These are phyloP conservation scores for Dryas iulia DNA, from an alignment of 1,140 invertebrate genomes.

Conservation along the genomic window DNA sequence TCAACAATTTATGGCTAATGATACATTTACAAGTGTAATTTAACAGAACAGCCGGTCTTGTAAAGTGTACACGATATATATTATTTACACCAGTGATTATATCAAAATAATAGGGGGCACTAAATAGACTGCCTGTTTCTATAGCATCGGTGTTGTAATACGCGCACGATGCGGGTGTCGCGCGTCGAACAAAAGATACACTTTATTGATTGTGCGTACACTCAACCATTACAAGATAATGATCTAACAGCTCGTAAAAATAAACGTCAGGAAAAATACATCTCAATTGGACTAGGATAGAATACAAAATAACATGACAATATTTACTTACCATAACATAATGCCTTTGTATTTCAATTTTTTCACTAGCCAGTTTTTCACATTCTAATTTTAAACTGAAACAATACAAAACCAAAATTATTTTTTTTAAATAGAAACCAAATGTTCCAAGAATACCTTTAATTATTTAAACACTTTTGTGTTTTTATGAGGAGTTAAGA, in stretches of 20 bases:
- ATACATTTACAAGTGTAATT: conserved; percentile 29
- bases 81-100: conserved; percentile 49
- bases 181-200: conserved; percentile 50
- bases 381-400: conserved; percentile 91
- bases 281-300: conserved; percentile 6
- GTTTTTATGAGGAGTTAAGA: no score
- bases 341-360: conserved; percentile 98
- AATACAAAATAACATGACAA: not conserved
- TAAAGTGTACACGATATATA: conserved; percentile 39
- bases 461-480: no score
- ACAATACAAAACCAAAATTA: conserved; percentile 59
- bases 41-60: conserved; percentile 38
- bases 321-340: conserved; percentile 94
- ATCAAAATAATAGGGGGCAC: conserved; percentile 44
- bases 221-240: conserved; percentile 46
- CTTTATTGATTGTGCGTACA: conserved; percentile 53
- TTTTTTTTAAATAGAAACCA: not conserved
- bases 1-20: conserved; percentile 25
- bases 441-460: not conserved
- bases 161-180: conserved; percentile 17
- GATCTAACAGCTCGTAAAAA: conserved; percentile 32
- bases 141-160: conserved; percentile 32
- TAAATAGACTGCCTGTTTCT: conserved; percentile 36
- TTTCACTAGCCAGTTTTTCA: conserved; percentile 97
- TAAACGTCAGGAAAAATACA: conserved; percentile 22